phyloP scores from a whole-genome alignment of 2,888 invertebrate genomes.

The Melanostoma mellinum region DNA sequence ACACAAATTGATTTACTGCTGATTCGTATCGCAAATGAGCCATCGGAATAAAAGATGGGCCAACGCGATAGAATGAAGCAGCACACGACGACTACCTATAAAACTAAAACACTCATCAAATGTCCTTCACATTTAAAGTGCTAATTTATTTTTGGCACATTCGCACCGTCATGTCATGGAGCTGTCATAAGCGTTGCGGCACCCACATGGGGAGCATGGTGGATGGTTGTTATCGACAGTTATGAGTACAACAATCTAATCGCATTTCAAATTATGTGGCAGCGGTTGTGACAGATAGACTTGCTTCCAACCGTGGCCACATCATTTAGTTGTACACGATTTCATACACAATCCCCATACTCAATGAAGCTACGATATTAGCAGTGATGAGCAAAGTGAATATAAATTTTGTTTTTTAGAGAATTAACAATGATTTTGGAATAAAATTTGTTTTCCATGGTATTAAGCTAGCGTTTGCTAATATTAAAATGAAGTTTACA shows the following conservation, averaged over 20 bases:
- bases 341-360: no score
- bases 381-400: no score
- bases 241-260: slow-evolving; percentile 1
- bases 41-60: slow-evolving; percentile 18
- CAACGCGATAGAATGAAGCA: slow-evolving; percentile 9
- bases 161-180: slow-evolving; percentile 16
- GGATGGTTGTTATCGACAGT: slow-evolving; percentile 15
- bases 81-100: neutral
- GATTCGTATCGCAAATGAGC: slow-evolving; percentile 28
- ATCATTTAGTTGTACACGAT: no score
- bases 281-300: no score
- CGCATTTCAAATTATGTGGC: neutral
- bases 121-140: slow-evolving; percentile 54
- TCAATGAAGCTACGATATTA: no score
- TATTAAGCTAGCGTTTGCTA: no score
- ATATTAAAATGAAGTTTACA: no score
- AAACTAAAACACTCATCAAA: slow-evolving; percentile 46
- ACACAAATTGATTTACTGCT: slow-evolving; percentile 51
- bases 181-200: slow-evolving; percentile 22
- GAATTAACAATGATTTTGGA: no score
- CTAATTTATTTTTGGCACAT: slow-evolving; percentile 58
- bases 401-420: no score
- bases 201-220: slow-evolving; percentile 13
- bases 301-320: no score
- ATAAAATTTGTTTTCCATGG: no score